A percentile compares a stretch with the other conserved stretches of the same genome.
These are phyloP conservation scores for Nemotelus nigrinus DNA, from an alignment of 2,888 invertebrate genomes.

Conservation along the genomic window DNA sequence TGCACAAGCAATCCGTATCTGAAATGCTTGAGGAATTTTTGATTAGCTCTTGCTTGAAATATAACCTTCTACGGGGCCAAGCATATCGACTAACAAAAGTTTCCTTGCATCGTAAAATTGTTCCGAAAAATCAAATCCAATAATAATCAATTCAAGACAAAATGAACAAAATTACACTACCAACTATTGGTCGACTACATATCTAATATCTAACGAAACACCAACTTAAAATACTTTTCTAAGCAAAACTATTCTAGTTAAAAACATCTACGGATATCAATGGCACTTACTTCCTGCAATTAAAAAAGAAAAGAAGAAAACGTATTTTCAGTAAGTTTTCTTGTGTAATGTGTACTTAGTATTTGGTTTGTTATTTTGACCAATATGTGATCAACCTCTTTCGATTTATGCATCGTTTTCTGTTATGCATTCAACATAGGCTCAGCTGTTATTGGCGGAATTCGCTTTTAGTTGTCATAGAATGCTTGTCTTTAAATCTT, in stretches of 20 bases:
- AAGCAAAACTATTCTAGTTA: constrained; percentile 32
- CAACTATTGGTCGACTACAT: background rate
- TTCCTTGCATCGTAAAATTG: no score
- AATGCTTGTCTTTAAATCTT: no score
- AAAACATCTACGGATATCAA: constrained; percentile 40
- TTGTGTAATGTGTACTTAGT: constrained; percentile 8
- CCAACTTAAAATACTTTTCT: constrained; percentile 18
- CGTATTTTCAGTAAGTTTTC: constrained; percentile 29
- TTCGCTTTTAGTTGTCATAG: background rate
- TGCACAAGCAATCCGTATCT: no score
- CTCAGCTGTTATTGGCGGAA: background rate
- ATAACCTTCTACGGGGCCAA: no score
- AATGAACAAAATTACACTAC: background rate
- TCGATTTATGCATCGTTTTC: constrained; percentile 30
- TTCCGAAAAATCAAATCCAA: no score
- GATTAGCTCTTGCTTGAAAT: no score
- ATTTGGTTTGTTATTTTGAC: constrained; percentile 14
- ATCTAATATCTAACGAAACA: background rate
- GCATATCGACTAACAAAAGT: no score
- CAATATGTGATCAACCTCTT: background rate
- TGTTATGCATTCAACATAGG: background rate
- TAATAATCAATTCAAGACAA: background rate
- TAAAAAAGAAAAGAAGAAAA: constrained; percentile 58
- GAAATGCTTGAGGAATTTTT: no score
- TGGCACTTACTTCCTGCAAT: constrained; percentile 65